A percentile compares a stretch with the other conserved stretches of the same genome.
Conservation (phyloP, 2,113 vertebrate genomes). For the Calonectris borealis region DNA sequence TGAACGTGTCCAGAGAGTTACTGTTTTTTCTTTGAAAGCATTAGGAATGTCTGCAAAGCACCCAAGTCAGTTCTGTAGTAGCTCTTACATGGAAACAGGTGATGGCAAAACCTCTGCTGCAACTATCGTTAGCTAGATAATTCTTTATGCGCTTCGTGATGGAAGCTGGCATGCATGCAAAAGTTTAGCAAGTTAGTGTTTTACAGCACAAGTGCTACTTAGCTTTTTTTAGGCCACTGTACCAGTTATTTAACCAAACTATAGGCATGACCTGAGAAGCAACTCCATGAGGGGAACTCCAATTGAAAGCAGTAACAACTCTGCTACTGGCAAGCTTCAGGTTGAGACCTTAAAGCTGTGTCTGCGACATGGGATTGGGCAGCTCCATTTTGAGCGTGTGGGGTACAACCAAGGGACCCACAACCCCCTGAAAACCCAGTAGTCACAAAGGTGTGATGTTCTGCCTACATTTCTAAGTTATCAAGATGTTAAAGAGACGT, state of each 20-base stretch:
- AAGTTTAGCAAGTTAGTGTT: neutral
- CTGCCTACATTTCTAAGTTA: neutral
- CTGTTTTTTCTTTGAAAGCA: neutral
- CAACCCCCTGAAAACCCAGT: neutral
- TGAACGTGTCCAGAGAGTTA: neutral
- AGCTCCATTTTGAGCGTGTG: fast-evolving
- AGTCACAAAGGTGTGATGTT: fast-evolving
- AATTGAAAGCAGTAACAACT: neutral
- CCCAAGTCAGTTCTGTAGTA: neutral
- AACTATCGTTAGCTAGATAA: neutral
- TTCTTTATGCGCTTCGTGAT: neutral
- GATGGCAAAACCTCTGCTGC: neutral
- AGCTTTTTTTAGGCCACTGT: neutral
- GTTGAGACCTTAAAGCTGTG: fast-evolving
- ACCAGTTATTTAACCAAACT: neutral
- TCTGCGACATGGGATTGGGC: fast-evolving
- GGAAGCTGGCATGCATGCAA: neutral
- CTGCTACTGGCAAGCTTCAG: neutral
- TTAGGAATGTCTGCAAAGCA: neutral
- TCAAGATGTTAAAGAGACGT: neutral
- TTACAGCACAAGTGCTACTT: neutral
- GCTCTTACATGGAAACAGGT: neutral
- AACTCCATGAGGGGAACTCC: neutral
- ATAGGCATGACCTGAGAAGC: neutral
- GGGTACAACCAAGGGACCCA: neutral